Evolutionary conservation across 1,140 invertebrate genomes (phyloP), one percentile per base, ranked within the genome.

Genomic region (Telenomus remus): DNA sequence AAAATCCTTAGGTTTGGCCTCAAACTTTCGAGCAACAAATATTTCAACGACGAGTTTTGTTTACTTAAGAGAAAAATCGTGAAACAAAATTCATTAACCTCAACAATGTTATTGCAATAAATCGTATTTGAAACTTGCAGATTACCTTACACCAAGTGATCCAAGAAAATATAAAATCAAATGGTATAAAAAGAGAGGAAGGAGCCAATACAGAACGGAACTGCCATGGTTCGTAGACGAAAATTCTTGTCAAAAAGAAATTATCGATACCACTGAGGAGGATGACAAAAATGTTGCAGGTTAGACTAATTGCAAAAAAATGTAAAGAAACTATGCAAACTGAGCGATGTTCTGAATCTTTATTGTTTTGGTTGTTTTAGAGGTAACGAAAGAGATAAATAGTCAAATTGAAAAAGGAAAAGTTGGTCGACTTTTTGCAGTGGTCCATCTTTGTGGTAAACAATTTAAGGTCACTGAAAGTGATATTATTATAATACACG

Each of bases 401-500:
- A 69, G 85, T 16, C 89, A 92, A 82, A 83, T 94, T 16, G 72
- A 80, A 11, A 87, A 86, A 8, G 72, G 87, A 0, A 85, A 87
- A 63, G 87, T 91, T 42, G 94, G 95, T 4, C 88, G 96, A 47
- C 88, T 96, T 46, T 98, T 98, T 90, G 96, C 96, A 7, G 90
- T 98, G 5, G 90, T 98, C 4, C 92, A 96, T 78, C 63, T 97
- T 8, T 89, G 91, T 71, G 95, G 95, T 2, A 95, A 94, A 85
- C 96, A 98, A 82, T 94, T 93, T 81, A 95, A 96, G 89, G 89
- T 98, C 0, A 98, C 96, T 2, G 89, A 92, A 42, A 95, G 94
- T 47, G 97, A 98, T 87, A 86, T 98, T 0, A 90, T 98, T 42
- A 88, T 97, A 0, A 87, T 98, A 4, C 92, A 95, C 83, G 94